A percentile compares a stretch with the other conserved stretches of the same genome.
Evolutionary conservation across 2,888 invertebrate species (phyloP).

Genomic region (Clivina fossor): DNA sequence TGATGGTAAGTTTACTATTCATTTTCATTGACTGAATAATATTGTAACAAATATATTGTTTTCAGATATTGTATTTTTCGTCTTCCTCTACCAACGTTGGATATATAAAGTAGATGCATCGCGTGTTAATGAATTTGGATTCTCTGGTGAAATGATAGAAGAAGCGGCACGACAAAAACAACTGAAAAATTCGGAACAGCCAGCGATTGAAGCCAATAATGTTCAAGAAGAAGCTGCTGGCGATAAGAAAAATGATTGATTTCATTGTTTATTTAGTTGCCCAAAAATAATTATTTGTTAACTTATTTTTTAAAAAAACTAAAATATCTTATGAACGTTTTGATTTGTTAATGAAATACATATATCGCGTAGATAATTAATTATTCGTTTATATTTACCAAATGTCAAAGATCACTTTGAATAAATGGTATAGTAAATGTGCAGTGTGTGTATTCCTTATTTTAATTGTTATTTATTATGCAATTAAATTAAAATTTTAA

Average conservation of each 20-base stretch:
- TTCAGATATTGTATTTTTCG: slow-evolving; percentile 95
- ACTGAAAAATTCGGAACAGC: neutral
- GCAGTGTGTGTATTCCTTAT: slow-evolving; percentile 18
- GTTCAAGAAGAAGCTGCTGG: neutral
- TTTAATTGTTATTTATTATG: no score
- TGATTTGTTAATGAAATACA: slow-evolving; percentile 2
- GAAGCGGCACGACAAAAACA: slow-evolving; percentile 52
- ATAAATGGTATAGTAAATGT: slow-evolving; percentile 26
- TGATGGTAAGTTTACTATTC: slow-evolving; percentile 75
- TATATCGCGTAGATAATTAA: slow-evolving; percentile 3
- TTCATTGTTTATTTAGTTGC: neutral
- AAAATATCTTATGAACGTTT: slow-evolving; percentile 20
- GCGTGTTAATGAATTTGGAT: slow-evolving; percentile 98
- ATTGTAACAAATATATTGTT: slow-evolving; percentile 42
- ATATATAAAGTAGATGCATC: slow-evolving; percentile 96
- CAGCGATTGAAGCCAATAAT: slow-evolving; percentile 19
- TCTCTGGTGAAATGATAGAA: slow-evolving; percentile 86
- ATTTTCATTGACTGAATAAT: no score
- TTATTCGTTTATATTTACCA: neutral
- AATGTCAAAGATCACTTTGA: slow-evolving; percentile 11
- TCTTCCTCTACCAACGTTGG: slow-evolving; percentile 98
- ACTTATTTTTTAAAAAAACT: slow-evolving; percentile 23
- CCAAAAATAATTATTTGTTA: slow-evolving; percentile 13
- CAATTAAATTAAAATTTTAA: no score
- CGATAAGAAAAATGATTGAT: slow-evolving; percentile 33